Percentiles rank a stretch among this genome's conserved stretches.
phyloP scores from a whole-genome alignment of 2,113 vertebrate species.

The Edolisoma coerulescens region DNA sequence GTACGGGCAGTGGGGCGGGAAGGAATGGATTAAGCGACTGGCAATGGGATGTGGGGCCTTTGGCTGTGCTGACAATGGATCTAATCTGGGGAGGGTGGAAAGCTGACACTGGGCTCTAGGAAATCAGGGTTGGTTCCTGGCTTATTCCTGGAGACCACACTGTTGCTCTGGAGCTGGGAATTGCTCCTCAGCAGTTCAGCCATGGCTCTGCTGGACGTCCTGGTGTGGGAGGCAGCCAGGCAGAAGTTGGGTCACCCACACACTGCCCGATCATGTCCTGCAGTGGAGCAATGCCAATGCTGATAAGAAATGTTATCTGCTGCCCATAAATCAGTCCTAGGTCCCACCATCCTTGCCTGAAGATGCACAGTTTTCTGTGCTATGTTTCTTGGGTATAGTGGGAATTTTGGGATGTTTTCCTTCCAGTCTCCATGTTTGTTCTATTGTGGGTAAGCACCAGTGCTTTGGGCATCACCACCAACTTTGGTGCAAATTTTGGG shows the following conservation, averaged over 20 bases:
- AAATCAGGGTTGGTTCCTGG: background rate
- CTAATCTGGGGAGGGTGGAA: background rate
- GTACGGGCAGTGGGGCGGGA: background rate
- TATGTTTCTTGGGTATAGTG: background rate
- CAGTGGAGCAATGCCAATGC: background rate
- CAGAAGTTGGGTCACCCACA: background rate
- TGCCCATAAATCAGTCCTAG: background rate
- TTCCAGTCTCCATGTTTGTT: background rate
- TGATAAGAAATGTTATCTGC: background rate
- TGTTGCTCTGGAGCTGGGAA: background rate
- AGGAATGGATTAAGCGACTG: conserved; percentile 38
- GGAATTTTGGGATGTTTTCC: background rate
- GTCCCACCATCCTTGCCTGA: background rate
- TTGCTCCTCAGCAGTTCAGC: background rate
- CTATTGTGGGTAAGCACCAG: background rate
- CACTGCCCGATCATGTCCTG: background rate
- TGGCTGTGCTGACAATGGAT: background rate
- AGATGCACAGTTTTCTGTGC: background rate
- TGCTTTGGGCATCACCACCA: background rate
- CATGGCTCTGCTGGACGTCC: background rate
- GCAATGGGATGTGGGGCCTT: background rate
- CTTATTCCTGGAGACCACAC: background rate
- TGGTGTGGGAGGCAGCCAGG: background rate
- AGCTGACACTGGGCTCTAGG: background rate
- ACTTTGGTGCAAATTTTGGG: background rate